A percentile compares a stretch with the other conserved stretches of the same genome.
Conservation (phyloP, 23 tunicate species). For the Trididemnum clinides region DNA sequence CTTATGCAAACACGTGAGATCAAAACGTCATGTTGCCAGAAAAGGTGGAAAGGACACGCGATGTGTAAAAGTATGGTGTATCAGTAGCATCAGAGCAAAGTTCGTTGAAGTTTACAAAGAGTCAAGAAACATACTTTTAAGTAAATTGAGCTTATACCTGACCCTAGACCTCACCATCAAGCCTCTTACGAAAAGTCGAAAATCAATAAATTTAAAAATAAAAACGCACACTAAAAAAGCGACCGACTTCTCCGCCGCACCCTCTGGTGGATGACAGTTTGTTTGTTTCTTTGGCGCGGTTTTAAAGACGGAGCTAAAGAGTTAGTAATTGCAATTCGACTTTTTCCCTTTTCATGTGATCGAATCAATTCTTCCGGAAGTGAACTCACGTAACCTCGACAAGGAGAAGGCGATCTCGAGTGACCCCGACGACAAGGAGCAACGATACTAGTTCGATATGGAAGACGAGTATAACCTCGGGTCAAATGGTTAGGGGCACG, state of each 20-base stretch:
- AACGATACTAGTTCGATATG: slow-evolving; percentile 50
- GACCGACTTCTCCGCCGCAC: neutral
- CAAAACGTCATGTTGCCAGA: no score
- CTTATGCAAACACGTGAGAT: no score
- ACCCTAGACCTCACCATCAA: no score
- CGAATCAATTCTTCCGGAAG: slow-evolving; percentile 3
- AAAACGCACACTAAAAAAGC: no score
- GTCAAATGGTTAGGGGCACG: slow-evolving; percentile 29
- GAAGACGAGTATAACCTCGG: slow-evolving; percentile 14
- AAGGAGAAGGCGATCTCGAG: neutral
- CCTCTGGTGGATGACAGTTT: neutral
- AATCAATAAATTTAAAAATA: no score
- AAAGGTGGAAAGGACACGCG: no score
- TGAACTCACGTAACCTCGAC: slow-evolving; percentile 29
- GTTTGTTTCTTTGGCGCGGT: slow-evolving; percentile 21
- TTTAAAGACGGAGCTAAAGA: slow-evolving; percentile 42
- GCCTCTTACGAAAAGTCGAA: no score
- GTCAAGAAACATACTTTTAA: no score
- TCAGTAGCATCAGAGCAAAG: no score
- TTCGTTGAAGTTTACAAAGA: no score
- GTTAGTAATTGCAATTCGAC: slow-evolving; percentile 64
- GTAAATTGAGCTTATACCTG: no score
- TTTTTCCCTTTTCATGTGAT: neutral
- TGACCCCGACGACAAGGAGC: neutral
- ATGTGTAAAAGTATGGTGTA: no score